These are phyloP conservation scores for Hermetia illucens DNA, from an alignment of 1,140 invertebrate genomes.

Conservation along the genomic window DNA sequence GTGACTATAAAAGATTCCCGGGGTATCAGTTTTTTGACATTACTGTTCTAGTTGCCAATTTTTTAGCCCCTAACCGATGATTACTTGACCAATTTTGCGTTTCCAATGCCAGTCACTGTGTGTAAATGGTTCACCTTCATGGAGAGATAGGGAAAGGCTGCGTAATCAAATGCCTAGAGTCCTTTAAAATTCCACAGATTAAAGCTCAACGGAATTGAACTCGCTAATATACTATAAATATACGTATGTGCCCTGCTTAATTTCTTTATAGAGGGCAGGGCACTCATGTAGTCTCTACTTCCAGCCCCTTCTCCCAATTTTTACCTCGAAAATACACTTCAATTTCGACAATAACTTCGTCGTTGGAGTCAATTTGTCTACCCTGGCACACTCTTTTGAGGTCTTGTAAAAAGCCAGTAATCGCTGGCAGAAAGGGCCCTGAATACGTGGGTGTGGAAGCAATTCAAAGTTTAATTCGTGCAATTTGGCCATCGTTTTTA, in stretches of 20 bases:
- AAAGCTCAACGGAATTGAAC: neutral
- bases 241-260: neutral
- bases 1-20: too few species aligned
- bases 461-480: too few species aligned
- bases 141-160: too few species aligned
- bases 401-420: neutral
- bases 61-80: too few species aligned
- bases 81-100: too few species aligned
- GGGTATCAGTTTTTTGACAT: too few species aligned
- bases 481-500: neutral
- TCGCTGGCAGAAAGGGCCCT: neutral
- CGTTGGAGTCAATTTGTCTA: conserved; percentile 1
- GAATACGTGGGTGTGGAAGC: neutral
- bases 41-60: too few species aligned
- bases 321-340: neutral
- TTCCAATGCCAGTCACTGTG: too few species aligned
- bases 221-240: neutral
- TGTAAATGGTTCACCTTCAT: too few species aligned
- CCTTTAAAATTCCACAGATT: neutral
- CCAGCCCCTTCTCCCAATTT: neutral
- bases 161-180: conserved; percentile 1
- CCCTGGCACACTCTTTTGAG: neutral
- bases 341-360: neutral
- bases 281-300: neutral
- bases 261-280: neutral